These are phyloP conservation scores for Pristionchus exspectatus DNA, from an alignment of 2,888 invertebrate species.

Conservation along the genomic window DNA sequence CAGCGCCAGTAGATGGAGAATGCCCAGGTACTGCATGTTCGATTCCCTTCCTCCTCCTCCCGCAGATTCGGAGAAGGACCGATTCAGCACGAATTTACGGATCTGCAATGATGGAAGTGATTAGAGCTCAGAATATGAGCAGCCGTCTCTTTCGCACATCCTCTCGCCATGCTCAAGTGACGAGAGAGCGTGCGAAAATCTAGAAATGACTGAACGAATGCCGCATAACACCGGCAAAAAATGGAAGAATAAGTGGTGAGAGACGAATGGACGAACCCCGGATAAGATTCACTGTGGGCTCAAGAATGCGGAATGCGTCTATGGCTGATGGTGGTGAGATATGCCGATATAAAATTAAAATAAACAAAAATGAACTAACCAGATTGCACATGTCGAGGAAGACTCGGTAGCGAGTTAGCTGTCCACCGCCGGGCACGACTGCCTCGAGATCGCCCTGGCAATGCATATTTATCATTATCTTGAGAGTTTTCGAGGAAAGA, in stretches of 20 bases:
- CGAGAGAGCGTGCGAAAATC: no score
- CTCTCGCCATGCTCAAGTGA: no score
- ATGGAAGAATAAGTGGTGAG: no score
- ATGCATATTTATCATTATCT: not conserved
- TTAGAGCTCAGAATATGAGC: no score
- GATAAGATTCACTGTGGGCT: no score
- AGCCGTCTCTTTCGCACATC: no score
- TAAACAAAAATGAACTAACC: slow-evolving; percentile 82
- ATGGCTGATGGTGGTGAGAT: no score
- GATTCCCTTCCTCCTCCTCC: slow-evolving; percentile 85
- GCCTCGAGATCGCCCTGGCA: slow-evolving; percentile 52
- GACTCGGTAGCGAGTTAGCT: slow-evolving; percentile 81
- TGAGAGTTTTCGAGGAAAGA: not conserved
- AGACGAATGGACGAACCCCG: no score
- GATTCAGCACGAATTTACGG: slow-evolving; percentile 62
- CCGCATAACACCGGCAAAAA: no score
- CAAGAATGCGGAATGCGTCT: no score
- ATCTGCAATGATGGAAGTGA: not conserved
- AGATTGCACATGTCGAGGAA: slow-evolving; percentile 65
- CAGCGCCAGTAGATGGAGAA: slow-evolving; percentile 65
- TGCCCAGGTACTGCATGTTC: slow-evolving; percentile 90
- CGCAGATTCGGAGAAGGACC: slow-evolving; percentile 96
- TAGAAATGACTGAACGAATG: no score
- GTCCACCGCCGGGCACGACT: slow-evolving; percentile 86
- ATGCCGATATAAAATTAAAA: not conserved